A percentile compares a stretch with the other conserved stretches of the same genome.
phyloP scores from a whole-genome alignment of 2,888 invertebrate genomes.

The Pyrgus malvae region DNA sequence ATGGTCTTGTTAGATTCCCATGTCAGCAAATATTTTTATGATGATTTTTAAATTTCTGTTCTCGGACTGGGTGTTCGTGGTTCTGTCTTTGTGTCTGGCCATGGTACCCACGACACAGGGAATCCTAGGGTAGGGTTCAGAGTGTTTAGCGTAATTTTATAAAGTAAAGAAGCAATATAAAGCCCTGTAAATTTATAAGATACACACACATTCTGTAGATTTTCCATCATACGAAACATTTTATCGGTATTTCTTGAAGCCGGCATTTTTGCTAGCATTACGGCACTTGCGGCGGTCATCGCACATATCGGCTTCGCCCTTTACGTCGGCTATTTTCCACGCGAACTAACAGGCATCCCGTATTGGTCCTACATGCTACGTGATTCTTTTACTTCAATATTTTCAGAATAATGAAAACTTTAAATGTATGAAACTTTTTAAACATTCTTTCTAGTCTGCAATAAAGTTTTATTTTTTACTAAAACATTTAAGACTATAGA shows the following conservation, averaged over 20 bases:
- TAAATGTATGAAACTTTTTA: not conserved
- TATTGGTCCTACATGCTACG: constrained; percentile 61
- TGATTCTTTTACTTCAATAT: constrained; percentile 63
- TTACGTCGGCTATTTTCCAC: constrained; percentile 79
- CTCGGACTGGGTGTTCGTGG: no score
- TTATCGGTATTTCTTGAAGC: constrained; percentile 6
- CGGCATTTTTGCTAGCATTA: constrained; percentile 43
- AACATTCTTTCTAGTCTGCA: constrained; percentile 1
- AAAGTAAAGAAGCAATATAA: no score
- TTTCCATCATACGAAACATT: not conserved
- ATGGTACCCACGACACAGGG: no score
- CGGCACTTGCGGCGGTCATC: constrained; percentile 47
- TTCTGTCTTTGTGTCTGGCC: no score
- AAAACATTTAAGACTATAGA: no score
- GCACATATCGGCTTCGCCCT: constrained; percentile 66
- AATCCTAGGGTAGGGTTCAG: no score
- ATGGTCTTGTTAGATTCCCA: no score
- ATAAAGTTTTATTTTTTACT: not conserved
- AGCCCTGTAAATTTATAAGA: no score
- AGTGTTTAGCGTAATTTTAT: no score
- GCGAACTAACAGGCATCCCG: constrained; percentile 67
- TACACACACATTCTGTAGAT: no score
- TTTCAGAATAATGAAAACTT: constrained; percentile 60
- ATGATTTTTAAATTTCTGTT: no score
- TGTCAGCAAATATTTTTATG: no score